Conservation (phyloP, 2,888 invertebrate species). For the Caenorhabditis auriculariae region DNA sequence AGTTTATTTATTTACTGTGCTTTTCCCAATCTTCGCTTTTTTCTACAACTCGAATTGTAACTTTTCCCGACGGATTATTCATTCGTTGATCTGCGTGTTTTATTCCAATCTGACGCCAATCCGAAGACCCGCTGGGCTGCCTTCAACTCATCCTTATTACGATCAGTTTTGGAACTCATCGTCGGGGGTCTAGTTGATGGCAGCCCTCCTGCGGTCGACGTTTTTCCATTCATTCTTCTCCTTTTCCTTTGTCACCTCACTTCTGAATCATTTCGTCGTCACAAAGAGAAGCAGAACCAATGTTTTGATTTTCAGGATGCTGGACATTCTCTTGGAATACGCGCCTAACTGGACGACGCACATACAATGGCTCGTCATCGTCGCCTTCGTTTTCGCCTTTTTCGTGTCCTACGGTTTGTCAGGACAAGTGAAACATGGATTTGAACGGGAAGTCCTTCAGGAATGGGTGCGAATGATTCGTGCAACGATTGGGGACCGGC, state of each 20-base stretch:
- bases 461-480: slow-evolving; percentile 48
- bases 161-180: slow-evolving; percentile 2
- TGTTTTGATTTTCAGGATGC: slow-evolving; percentile 11
- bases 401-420: slow-evolving; percentile 38
- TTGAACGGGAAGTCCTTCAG: neutral
- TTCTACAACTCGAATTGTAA: too few species aligned
- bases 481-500: slow-evolving; percentile 52
- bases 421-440: neutral
- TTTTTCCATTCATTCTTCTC: slow-evolving; percentile 2
- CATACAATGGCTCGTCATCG: slow-evolving; percentile 40
- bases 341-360: slow-evolving; percentile 34
- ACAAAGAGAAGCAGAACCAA: neutral
- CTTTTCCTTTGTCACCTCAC: neutral
- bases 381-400: slow-evolving; percentile 48
- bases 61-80: too few species aligned
- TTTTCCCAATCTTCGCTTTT: too few species aligned
- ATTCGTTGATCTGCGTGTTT: slow-evolving; percentile 10
- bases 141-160: slow-evolving; percentile 7
- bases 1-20: too few species aligned
- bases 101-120: neutral
- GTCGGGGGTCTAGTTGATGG: slow-evolving; percentile 26
- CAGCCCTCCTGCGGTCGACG: slow-evolving; percentile 7
- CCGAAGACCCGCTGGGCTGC: slow-evolving; percentile 5
- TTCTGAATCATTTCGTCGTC: neutral
- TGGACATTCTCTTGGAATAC: slow-evolving; percentile 34